Conservation (phyloP, 1,140 invertebrate species). For the Drosophila persimilis region DNA sequence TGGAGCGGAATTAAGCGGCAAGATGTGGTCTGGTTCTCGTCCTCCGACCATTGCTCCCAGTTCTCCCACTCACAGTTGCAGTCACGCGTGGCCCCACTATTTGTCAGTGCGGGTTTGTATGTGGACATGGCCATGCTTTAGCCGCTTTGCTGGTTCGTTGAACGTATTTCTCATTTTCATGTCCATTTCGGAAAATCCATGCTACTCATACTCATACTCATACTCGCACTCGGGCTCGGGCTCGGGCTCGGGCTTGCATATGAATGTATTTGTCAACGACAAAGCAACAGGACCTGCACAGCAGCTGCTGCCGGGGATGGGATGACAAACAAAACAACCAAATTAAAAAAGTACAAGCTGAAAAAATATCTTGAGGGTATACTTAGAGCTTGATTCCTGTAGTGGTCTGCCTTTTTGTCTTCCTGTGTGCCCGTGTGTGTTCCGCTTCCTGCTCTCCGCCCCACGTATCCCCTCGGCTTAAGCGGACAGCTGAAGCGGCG, state of each 20-base stretch:
- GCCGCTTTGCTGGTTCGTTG: conserved; percentile 74
- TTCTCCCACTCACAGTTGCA: conserved; percentile 7
- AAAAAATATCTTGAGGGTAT: conserved; percentile 77
- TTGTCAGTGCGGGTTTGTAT: conserved; percentile 1
- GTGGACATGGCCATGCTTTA: conserved; percentile 33
- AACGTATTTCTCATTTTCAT: conserved; percentile 79
- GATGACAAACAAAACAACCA: conserved; percentile 73
- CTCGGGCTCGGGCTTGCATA: conserved; percentile 20
- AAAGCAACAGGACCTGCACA: conserved; percentile 41
- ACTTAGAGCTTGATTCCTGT: conserved; percentile 77
- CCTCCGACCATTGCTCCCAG: background rate
- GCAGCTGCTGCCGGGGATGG: conserved; percentile 49
- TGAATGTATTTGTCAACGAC: conserved; percentile 75
- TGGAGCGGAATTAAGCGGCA: conserved; percentile 25
- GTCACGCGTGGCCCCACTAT: conserved; percentile 22
- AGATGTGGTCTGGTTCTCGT: conserved; percentile 16
- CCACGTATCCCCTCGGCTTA: conserved; percentile 39
- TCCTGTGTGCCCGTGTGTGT: conserved; percentile 9
- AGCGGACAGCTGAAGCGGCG: conserved; percentile 58
- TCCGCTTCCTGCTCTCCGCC: background rate
- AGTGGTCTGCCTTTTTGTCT: conserved; percentile 66
- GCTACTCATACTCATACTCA: conserved; percentile 42
- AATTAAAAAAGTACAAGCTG: conserved; percentile 66
- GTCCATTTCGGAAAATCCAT: conserved; percentile 74
- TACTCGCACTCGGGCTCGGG: background rate